Evolutionary conservation across 2,113 vertebrate species (phyloP).

Genomic region (Syrmaticus mikado): DNA sequence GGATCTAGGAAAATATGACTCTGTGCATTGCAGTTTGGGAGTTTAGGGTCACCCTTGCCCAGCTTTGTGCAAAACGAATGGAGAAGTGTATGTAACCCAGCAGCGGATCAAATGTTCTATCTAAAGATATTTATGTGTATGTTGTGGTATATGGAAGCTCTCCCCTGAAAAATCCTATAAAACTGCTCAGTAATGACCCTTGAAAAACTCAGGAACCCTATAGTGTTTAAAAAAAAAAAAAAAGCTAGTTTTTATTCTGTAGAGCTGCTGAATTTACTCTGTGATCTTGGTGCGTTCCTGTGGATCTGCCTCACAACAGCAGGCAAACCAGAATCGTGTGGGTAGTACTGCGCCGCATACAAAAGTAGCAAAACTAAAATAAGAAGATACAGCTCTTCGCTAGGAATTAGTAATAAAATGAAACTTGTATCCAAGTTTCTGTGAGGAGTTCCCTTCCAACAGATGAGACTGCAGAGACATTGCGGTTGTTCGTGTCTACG

Average conservation of each 20-base stretch:
- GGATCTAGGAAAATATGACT: not conserved
- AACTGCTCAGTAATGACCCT: not conserved
- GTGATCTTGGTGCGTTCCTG: not conserved
- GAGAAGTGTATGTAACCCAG: not conserved
- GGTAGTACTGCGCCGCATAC: not conserved
- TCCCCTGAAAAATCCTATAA: not conserved
- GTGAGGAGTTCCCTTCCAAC: not conserved
- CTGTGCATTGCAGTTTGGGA: not conserved
- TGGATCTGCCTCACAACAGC: not conserved
- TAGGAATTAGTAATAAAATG: slow-evolving; percentile 4
- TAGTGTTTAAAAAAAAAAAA: not conserved
- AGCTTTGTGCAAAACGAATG: not conserved
- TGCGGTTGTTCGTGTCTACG: slow-evolving; percentile 1
- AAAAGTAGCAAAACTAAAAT: not conserved
- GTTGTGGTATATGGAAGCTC: not conserved
- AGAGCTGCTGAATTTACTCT: not conserved
- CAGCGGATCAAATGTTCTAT: not conserved
- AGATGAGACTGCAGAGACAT: not conserved
- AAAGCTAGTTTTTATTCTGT: not conserved
- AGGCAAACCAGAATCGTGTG: not conserved
- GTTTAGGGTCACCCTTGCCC: not conserved
- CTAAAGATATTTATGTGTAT: not conserved
- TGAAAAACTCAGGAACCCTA: not conserved
- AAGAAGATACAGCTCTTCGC: not conserved
- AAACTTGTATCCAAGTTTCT: slow-evolving; percentile 22